Conservation (phyloP, 2,797 vertebrate species). For the Adelosebastes latens region DNA sequence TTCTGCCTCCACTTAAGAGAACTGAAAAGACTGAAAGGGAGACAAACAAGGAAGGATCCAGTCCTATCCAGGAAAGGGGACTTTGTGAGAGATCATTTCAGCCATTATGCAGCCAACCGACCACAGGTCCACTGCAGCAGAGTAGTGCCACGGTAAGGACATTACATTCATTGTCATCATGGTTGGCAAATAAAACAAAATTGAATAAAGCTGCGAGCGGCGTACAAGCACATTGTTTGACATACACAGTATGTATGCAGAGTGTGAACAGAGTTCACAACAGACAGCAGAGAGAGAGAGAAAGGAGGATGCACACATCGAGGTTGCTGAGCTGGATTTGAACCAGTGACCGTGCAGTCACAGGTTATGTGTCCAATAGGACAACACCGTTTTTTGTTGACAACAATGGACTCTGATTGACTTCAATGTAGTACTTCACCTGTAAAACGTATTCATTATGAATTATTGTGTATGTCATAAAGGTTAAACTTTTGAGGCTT, state of each 20-base stretch:
- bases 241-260: too few species aligned
- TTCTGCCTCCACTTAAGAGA: background rate
- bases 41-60: slow-evolving; percentile 81
- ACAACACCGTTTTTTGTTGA: background rate
- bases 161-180: background rate
- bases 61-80: slow-evolving; percentile 75
- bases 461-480: background rate
- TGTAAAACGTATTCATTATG: background rate
- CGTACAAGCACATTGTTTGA: too few species aligned
- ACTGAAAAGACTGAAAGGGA: background rate
- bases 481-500: background rate
- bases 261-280: too few species aligned
- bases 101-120: slow-evolving; percentile 91
- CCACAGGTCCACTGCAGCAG: slow-evolving; percentile 78
- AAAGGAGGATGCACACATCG: background rate
- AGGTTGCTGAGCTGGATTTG: background rate
- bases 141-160: background rate
- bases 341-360: background rate
- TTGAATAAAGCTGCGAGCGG: background rate
- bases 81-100: slow-evolving; percentile 86
- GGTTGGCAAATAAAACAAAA: background rate
- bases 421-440: background rate
- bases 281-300: background rate
- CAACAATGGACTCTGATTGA: background rate
- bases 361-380: background rate